A percentile compares a stretch with the other conserved stretches of the same genome.
Conservation (phyloP, 2,113 vertebrate genomes). For the Pao palembangensis region DNA sequence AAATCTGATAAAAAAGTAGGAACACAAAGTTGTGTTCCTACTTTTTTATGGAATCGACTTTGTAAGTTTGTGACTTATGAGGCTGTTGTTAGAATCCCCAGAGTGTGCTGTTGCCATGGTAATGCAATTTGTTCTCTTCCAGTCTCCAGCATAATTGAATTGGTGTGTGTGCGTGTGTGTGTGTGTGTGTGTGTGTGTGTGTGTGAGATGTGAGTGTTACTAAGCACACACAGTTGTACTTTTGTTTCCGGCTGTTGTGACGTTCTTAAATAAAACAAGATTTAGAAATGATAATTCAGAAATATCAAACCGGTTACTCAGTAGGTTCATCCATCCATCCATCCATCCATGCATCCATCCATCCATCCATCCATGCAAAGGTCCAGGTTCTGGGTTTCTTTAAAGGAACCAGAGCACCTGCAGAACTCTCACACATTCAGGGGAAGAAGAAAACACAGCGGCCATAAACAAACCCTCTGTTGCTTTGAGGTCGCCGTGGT, state of each 20-base stretch:
- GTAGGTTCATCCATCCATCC: neutral
- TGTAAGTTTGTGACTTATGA: constrained; percentile 7
- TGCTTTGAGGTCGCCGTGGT: too few species aligned
- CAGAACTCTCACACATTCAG: too few species aligned
- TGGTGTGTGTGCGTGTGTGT: neutral
- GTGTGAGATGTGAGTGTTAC: neutral
- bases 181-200: constrained; percentile 1
- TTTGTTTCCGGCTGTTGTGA: too few species aligned
- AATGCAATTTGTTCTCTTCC: neutral
- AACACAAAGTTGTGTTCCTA: too few species aligned
- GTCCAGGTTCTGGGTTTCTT: too few species aligned
- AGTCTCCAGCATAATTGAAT: constrained; percentile 8
- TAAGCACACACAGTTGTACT: too few species aligned
- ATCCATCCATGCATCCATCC: neutral
- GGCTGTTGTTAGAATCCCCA: neutral
- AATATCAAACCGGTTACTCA: neutral
- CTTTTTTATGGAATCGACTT: neutral
- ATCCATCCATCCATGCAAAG: too few species aligned
- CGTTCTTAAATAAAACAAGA: too few species aligned
- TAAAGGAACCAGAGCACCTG: too few species aligned
- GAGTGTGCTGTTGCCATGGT: constrained; percentile 23
- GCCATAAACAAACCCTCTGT: too few species aligned
- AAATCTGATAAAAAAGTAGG: neutral
- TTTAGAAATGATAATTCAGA: neutral
- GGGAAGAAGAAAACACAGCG: too few species aligned